phyloP scores from a whole-genome alignment of 2,113 vertebrate genomes.

The Stigmatopora argus region DNA sequence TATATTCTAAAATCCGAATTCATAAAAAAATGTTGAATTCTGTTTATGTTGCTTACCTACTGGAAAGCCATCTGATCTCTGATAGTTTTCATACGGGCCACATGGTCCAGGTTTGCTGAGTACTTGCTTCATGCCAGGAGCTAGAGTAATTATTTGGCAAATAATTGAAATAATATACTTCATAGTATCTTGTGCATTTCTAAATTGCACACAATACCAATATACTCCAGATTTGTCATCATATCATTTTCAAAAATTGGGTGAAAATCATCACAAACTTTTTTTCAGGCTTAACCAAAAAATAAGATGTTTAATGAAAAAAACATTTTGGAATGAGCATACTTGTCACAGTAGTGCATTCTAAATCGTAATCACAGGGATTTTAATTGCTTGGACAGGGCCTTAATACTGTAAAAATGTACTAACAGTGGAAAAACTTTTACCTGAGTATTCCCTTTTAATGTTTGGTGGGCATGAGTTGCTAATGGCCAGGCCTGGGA shows the following conservation, averaged over 20 bases:
- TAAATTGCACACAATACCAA: conserved; percentile 68
- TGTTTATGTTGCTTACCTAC: conserved; percentile 71
- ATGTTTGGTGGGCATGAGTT: conserved; percentile 81
- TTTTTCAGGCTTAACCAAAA: background rate
- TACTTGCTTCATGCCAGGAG: conserved; percentile 73
- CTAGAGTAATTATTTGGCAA: conserved; percentile 67
- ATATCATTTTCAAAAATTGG: background rate
- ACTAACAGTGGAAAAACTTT: conserved; percentile 1
- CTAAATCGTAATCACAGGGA: conserved; percentile 1
- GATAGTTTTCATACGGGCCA: conserved; percentile 74
- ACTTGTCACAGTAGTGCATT: background rate
- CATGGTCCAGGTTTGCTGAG: conserved; percentile 73
- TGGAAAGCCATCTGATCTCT: conserved; percentile 72
- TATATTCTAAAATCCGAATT: conserved; percentile 7
- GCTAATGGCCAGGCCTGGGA: conserved; percentile 71
- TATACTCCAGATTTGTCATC: too few relatives aligned
- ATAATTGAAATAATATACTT: conserved; percentile 31
- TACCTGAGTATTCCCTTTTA: conserved; percentile 81
- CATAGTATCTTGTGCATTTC: conserved; percentile 44
- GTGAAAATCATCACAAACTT: background rate
- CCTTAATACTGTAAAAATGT: background rate
- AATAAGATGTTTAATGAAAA: background rate
- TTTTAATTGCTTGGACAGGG: background rate
- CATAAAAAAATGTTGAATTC: conserved; percentile 6
- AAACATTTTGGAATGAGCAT: background rate